A percentile compares a stretch with the other conserved stretches of the same genome.
Evolutionary conservation across 2,797 vertebrate genomes (phyloP).

Genomic region (Thunnus albacares): DNA sequence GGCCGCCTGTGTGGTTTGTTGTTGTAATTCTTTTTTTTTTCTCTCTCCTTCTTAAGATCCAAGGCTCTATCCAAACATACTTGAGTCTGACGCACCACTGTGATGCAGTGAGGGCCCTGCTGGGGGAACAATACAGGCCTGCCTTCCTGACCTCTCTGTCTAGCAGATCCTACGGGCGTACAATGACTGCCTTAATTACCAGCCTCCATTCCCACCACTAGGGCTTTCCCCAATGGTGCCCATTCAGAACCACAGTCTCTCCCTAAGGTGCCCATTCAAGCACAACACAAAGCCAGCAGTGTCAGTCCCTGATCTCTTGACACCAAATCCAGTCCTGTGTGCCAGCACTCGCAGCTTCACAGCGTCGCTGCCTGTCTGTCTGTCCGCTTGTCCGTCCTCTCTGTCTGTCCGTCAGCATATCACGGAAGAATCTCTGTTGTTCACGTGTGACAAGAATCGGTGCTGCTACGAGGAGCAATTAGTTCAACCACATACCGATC

Average conservation of each 20-base stretch:
- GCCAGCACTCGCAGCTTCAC: constrained; percentile 74
- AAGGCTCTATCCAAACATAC: constrained; percentile 67
- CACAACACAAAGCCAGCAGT: constrained; percentile 85
- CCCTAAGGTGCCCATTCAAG: constrained; percentile 85
- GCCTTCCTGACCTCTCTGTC: constrained; percentile 87
- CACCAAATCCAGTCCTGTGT: constrained; percentile 69
- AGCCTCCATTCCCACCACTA: constrained; percentile 84
- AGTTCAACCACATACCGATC: constrained; percentile 50
- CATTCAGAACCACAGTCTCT: constrained; percentile 84
- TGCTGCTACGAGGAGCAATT: constrained; percentile 37
- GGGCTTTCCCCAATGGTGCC: constrained; percentile 84
- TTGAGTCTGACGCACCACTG: constrained; percentile 70
- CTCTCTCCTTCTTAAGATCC: constrained; percentile 46
- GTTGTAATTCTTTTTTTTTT: constrained; percentile 47
- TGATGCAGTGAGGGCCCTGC: constrained; percentile 82
- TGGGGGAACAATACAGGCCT: constrained; percentile 82
- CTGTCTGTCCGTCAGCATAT: constrained; percentile 45
- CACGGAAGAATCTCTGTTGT: constrained; percentile 37
- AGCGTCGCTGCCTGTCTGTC: constrained; percentile 60
- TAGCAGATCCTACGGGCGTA: constrained; percentile 83
- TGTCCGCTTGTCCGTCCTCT: constrained; percentile 47
- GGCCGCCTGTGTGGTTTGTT: constrained; percentile 61
- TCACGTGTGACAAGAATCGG: constrained; percentile 37
- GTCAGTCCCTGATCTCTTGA: constrained; percentile 83
- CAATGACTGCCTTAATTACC: constrained; percentile 89